These are phyloP conservation scores for Bucorvus abyssinicus DNA, from an alignment of 2,797 vertebrate genomes.

Conservation along the genomic window DNA sequence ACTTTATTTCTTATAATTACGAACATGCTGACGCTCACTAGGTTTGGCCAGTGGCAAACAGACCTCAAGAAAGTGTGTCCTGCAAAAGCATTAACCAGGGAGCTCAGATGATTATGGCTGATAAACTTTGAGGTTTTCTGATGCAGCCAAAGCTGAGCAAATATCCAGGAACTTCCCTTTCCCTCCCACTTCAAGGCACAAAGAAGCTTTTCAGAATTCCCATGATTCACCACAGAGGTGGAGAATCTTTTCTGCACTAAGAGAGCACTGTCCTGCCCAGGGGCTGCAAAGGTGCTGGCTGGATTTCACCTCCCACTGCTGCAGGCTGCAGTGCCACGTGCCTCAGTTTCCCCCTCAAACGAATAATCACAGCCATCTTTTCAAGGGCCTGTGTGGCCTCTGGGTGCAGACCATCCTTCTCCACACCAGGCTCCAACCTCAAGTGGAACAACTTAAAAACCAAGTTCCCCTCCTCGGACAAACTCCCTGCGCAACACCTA, in stretches of 20 bases:
- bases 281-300: not conserved
- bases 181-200: not conserved
- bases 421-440: not conserved
- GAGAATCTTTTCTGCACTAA: not conserved
- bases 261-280: too few relatives aligned
- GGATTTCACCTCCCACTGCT: too few relatives aligned
- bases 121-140: not conserved
- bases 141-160: not conserved
- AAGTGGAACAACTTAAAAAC: not conserved
- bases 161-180: not conserved
- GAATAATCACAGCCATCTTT: not conserved
- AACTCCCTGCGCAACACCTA: not conserved
- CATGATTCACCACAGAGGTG: rapidly evolving
- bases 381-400: rapidly evolving
- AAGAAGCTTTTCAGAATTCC: not conserved
- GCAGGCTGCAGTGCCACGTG: rapidly evolving
- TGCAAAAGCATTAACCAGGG: not conserved
- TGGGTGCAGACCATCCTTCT: not conserved
- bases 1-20: not conserved
- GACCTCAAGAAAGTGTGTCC: not conserved
- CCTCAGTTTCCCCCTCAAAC: not conserved
- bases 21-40: rapidly evolving
- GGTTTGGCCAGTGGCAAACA: rapidly evolving
- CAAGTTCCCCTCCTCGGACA: not conserved
- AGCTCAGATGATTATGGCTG: not conserved